Base-by-base conservation (phyloP, 2,113 vertebrate genomes). In the Tonatia bakeri region DNA sequence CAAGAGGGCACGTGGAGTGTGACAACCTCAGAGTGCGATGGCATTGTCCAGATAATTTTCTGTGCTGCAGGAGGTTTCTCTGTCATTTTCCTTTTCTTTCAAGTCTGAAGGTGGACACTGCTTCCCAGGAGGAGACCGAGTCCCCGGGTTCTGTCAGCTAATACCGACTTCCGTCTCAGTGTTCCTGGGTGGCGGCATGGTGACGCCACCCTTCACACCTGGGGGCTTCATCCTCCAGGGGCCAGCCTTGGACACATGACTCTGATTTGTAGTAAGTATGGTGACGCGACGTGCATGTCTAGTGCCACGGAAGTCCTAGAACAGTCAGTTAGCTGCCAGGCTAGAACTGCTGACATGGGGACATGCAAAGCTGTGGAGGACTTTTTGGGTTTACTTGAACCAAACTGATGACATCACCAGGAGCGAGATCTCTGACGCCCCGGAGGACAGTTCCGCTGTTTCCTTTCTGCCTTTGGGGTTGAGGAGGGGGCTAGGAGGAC, bases 221-320 rank as follows among this genome's bases (percentile, higher is more conserved):
- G 4, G 26, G 40, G 31, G 19, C 24, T 24, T 33, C 77, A 3
- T 40, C 52, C 31, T 22, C 31, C 31, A 15, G 24, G 0, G 0
- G 15, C 7, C 3, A 0, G 2, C 24, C 67, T 52, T 7, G 0
- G 45, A 61, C 10, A 16, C 7, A 1, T 9, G 50, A 19, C 67
- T 76, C 38, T 40, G 33, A 9, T 64, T 79, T 61, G 36, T 28
- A 15, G 14, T 9, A 2, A 3, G 15, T 0, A 0, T 10, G 38
- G 38, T 56, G 0, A 9, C 19, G 8, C 1, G 9, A 5, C 15
- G 16, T 40, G 50, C 59, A 14, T 17, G 0, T 20, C 4, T 17
- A 20, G 77, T 17, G 47, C 61, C 67, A 0, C 2, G 3, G 36
- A 20, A 36, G 26, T 38, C 16, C 15, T 54, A 6, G 4, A 43